Evolutionary conservation across 2,113 vertebrate genomes (phyloP).

Genomic region (Antigone vipio): DNA sequence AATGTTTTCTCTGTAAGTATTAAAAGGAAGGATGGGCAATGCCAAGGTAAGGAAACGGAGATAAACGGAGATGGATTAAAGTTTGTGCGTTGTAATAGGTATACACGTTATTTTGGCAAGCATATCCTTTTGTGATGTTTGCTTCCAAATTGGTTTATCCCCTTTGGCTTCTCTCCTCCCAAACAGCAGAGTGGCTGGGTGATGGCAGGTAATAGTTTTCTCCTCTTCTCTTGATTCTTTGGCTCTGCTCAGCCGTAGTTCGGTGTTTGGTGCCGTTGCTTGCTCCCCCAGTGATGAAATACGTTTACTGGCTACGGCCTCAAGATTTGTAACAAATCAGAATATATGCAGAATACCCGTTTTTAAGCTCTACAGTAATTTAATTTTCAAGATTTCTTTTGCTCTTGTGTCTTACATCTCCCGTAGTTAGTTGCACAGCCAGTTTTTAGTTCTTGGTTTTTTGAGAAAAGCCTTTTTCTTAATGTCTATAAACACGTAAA

Average conservation of each 20-base stretch:
- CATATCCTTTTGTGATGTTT: accelerated
- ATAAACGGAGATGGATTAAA: not conserved
- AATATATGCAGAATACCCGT: not conserved
- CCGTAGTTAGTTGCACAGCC: not conserved
- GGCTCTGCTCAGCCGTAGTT: not conserved
- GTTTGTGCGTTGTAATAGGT: not conserved
- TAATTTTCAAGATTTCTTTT: not conserved
- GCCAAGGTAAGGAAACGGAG: not conserved
- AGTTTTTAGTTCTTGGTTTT: not conserved
- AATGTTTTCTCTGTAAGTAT: not conserved
- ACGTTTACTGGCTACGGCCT: not conserved
- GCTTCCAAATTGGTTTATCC: not conserved
- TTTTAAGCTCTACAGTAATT: not conserved
- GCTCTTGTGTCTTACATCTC: not conserved
- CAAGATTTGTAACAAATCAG: not conserved
- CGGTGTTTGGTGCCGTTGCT: not conserved
- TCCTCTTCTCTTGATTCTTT: not conserved
- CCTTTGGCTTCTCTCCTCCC: not conserved
- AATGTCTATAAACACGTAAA: accelerated
- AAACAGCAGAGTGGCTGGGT: not conserved
- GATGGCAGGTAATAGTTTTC: not conserved
- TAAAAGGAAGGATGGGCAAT: not conserved
- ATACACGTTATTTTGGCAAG: not conserved
- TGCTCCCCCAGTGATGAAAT: not conserved
- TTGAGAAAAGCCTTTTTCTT: not conserved